phyloP scores from a whole-genome alignment of 2,888 invertebrate genomes.

The Serripes groenlandicus region DNA sequence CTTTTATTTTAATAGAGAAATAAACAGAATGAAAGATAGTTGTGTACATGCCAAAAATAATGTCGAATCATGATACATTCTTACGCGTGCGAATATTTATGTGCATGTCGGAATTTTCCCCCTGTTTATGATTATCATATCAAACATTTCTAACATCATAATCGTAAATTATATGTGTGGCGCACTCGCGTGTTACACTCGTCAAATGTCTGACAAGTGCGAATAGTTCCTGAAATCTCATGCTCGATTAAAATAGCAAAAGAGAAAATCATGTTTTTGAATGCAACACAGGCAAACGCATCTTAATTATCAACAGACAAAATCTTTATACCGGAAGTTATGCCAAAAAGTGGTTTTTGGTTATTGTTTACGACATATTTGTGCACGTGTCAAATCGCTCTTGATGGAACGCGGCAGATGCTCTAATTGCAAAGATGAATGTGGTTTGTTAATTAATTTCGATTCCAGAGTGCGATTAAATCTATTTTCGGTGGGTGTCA shows the following conservation, averaged over 20 bases:
- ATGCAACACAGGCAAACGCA: slow-evolving; percentile 4
- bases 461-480: slow-evolving; percentile 6
- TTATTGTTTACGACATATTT: slow-evolving; percentile 2
- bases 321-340: not conserved
- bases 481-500: slow-evolving; percentile 7
- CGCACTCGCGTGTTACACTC: too few relatives aligned
- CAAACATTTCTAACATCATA: too few relatives aligned
- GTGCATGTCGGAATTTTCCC: too few relatives aligned
- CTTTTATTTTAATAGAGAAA: too few relatives aligned
- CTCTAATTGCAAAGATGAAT: slow-evolving; percentile 7
- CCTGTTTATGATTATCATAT: too few relatives aligned
- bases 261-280: not conserved
- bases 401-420: slow-evolving; percentile 21
- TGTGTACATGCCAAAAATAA: too few relatives aligned
- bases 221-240: slow-evolving; percentile 13
- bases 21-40: too few relatives aligned
- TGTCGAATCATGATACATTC: too few relatives aligned
- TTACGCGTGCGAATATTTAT: too few relatives aligned
- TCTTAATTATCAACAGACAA: not conserved
- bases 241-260: slow-evolving; percentile 8
- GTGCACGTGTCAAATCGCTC: not conserved
- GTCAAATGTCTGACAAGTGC: slow-evolving; percentile 15
- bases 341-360: slow-evolving; percentile 3
- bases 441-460: slow-evolving; percentile 6
- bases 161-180: too few relatives aligned